These are phyloP conservation scores for Geococcyx californianus DNA, from an alignment of 2,113 vertebrate genomes.

Conservation along the genomic window DNA sequence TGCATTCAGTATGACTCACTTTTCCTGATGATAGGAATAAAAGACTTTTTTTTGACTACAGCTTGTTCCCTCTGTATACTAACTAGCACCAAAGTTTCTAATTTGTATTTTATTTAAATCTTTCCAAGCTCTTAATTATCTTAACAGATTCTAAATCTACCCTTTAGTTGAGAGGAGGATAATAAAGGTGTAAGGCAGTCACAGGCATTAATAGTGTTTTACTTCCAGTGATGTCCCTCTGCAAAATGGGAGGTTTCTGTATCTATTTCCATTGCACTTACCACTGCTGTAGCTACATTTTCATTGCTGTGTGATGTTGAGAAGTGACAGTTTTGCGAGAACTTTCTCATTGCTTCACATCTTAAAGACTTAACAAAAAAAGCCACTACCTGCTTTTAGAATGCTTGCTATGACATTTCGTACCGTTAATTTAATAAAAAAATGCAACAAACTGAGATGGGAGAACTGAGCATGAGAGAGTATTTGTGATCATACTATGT, in stretches of 20 bases:
- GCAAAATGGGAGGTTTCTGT: background rate
- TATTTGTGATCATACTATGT: background rate
- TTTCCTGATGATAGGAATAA: background rate
- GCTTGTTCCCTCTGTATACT: background rate
- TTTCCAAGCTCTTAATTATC: background rate
- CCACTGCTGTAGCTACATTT: background rate
- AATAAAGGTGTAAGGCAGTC: background rate
- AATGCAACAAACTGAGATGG: background rate
- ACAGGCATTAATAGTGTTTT: background rate
- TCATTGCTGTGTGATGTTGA: background rate
- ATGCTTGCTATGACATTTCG: background rate
- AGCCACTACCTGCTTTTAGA: background rate
- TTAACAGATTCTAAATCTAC: background rate
- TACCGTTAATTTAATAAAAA: background rate
- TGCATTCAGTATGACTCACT: background rate
- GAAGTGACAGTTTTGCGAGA: background rate
- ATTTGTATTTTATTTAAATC: background rate
- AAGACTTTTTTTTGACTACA: background rate
- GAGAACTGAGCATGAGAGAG: background rate
- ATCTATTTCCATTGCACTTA: background rate
- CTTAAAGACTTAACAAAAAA: background rate
- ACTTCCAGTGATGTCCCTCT: background rate
- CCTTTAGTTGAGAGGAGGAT: background rate
- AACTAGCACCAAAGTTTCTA: background rate
- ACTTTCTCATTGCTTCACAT: background rate